Evolutionary conservation across 2,113 vertebrate species (phyloP), one percentile per base, ranked within the genome.

Genomic region (Alouatta palliata): DNA sequence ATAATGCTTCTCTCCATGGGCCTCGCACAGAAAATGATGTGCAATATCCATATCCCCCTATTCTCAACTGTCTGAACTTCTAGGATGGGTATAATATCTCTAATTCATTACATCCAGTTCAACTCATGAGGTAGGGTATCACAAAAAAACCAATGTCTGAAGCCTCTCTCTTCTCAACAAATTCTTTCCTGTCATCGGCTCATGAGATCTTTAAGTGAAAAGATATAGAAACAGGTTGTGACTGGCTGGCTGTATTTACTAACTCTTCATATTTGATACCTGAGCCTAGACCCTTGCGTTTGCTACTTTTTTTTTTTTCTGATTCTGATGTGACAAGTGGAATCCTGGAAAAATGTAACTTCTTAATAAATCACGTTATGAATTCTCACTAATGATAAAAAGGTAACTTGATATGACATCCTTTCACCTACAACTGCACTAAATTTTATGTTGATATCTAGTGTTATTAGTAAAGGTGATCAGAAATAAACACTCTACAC

Each of bases 311-410:
- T 88, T 37, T 43, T 43, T n/a, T 82, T 43, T 58, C 19, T 75
- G 37, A 75, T 79, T 91, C 43, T 93, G 17, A 91, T 93, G 45
- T 45, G 43, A 81, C 21, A 95, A 91, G 21, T n/a, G 91, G 27
- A 64, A 30, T 9, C 32, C 3, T 73, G 52, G 66, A 54, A 90
- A 95, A 90, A 94, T 32, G 2, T 52, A 84, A 91, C 25, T 7
- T 45, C 73, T 71, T 77, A 86, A 87, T 71, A 82, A 96, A 75
- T 4, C 1, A 58, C 2, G 54, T 35, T 85, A 27, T 35, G 71
- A 45, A 91, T 70, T 92, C 56, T 92, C 52, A 93, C 35, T 88
- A 96, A 95, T 73, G 93, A 86, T 81, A 89, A 77, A 77, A 66
- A 66, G 76, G 2, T 75, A 64, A 75, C 66, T 79, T 52, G 47